A percentile compares a stretch with the other conserved stretches of the same genome.
These are phyloP conservation scores for Cephus rjabovi DNA, from an alignment of 2,888 invertebrate genomes.

Conservation along the genomic window DNA sequence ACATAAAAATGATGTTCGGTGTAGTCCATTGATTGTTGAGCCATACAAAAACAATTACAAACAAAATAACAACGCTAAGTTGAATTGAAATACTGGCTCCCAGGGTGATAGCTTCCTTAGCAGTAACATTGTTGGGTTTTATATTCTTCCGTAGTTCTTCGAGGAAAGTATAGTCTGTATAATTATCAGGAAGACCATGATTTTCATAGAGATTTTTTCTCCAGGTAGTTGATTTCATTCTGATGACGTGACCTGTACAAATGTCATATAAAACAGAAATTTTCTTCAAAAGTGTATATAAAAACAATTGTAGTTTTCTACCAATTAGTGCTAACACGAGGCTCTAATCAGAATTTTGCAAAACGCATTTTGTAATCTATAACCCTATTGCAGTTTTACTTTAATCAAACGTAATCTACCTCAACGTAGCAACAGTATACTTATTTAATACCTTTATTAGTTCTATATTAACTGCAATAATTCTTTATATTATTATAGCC, in stretches of 20 bases:
- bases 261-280: not conserved
- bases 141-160: slow-evolving; percentile 87
- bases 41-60: slow-evolving; percentile 78
- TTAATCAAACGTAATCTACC: not conserved
- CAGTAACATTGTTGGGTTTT: slow-evolving; percentile 79
- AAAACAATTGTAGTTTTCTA: not conserved
- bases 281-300: not conserved
- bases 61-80: slow-evolving; percentile 80
- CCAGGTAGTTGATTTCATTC: slow-evolving; percentile 75
- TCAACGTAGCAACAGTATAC: not conserved
- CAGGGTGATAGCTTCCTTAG: slow-evolving; percentile 78
- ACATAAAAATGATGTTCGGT: slow-evolving; percentile 74
- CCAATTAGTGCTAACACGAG: not conserved
- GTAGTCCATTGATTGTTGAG: slow-evolving; percentile 77
- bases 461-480: not conserved
- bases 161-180: slow-evolving; percentile 88
- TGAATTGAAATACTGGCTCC: slow-evolving; percentile 85
- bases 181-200: slow-evolving; percentile 90
- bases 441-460: not conserved
- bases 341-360: not conserved
- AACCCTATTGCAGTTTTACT: not conserved
- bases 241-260: slow-evolving; percentile 30
- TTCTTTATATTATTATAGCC: not conserved
- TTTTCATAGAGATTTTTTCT: slow-evolving; percentile 91
- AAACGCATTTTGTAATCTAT: not conserved